phyloP scores from a whole-genome alignment of 2,113 vertebrate genomes.

The Psittacula cyanocephala region DNA sequence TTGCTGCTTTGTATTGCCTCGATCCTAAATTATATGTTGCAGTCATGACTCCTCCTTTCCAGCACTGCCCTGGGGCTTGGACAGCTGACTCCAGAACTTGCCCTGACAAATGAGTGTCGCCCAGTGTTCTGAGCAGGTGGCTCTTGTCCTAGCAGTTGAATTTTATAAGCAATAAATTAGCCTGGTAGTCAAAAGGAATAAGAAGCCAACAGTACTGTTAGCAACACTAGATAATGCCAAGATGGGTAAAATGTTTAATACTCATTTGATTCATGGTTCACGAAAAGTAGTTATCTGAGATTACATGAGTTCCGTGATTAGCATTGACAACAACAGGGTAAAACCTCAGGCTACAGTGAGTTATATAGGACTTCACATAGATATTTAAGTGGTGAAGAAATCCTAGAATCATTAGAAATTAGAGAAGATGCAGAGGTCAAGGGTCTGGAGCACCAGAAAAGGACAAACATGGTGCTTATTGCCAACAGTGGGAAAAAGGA shows the following conservation, averaged over 20 bases:
- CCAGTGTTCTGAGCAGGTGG: background rate
- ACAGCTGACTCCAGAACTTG: background rate
- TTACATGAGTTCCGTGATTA: background rate
- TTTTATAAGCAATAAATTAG: background rate
- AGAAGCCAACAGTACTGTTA: background rate
- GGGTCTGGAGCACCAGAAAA: background rate
- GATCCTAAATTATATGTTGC: background rate
- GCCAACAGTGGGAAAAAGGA: background rate
- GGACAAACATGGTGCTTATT: background rate
- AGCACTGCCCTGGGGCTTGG: background rate
- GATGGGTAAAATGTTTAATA: background rate
- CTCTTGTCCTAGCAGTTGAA: background rate
- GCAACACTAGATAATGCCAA: background rate
- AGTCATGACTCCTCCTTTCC: background rate
- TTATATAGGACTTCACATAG: background rate
- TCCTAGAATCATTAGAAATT: background rate
- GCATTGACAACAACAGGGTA: background rate
- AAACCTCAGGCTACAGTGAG: background rate
- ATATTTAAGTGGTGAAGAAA: background rate
- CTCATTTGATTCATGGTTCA: background rate
- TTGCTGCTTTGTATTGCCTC: background rate
- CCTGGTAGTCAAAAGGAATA: background rate
- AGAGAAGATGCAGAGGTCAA: background rate
- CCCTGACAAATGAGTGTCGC: background rate
- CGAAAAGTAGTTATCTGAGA: background rate